A percentile compares a stretch with the other conserved stretches of the same genome.
phyloP scores from a whole-genome alignment of 2,888 invertebrate genomes.

The Empis livida region DNA sequence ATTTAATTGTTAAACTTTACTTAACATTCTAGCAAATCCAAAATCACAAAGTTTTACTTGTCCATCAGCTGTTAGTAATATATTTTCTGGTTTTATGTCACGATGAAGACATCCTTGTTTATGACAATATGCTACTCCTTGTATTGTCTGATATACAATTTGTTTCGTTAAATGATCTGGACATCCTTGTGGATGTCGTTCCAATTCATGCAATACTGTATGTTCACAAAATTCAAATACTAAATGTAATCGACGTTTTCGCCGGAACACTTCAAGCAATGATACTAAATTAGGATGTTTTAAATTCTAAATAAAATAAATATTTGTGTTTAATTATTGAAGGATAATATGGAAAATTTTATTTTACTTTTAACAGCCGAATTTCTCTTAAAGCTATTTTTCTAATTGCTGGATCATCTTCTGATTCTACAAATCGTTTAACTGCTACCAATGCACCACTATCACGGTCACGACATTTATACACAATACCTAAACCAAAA shows the following conservation, averaged over 20 bases:
- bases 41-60: constrained; percentile 95
- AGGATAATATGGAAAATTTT: neutral
- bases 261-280: constrained; percentile 91
- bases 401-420: constrained; percentile 90
- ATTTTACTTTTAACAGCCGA: constrained; percentile 73
- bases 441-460: constrained; percentile 91
- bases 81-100: constrained; percentile 98
- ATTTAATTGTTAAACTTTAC: constrained; percentile 36
- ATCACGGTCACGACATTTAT: constrained; percentile 91
- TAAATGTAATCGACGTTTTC: constrained; percentile 87
- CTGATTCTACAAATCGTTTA: constrained; percentile 93
- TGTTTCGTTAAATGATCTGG: constrained; percentile 83
- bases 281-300: constrained; percentile 97
- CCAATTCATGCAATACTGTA: constrained; percentile 91
- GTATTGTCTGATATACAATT: constrained; percentile 89
- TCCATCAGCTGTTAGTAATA: constrained; percentile 81
- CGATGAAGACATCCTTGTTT: constrained; percentile 88
- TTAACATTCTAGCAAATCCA: constrained; percentile 94
- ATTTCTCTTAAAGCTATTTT: constrained; percentile 94
- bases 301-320: constrained; percentile 59
- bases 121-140: constrained; percentile 94
- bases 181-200: constrained; percentile 85
- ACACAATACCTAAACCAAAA: constrained; percentile 52
- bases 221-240: constrained; percentile 99
- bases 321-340: neutral